phyloP scores from a whole-genome alignment of 2,888 invertebrate species.

The Oxyteleia sp. region DNA sequence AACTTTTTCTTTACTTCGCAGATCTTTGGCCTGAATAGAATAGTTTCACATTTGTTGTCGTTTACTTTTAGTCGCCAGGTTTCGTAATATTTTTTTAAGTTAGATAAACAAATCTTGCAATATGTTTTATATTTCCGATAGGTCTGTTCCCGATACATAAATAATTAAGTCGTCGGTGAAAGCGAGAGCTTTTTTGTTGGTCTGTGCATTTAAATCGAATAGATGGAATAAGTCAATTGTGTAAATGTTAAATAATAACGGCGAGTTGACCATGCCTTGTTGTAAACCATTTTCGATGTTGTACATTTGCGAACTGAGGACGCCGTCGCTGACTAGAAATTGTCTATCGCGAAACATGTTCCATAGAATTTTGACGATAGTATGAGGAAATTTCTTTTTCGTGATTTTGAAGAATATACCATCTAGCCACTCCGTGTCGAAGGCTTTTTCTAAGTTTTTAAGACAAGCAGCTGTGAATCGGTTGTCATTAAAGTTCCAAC shows the following conservation, averaged over 20 bases:
- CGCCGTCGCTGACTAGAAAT: neutral
- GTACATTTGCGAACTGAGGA: neutral
- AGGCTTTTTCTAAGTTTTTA: neutral
- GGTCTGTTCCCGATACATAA: neutral
- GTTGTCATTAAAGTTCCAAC: neutral
- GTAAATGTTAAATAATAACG: constrained; percentile 3
- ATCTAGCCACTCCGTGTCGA: neutral
- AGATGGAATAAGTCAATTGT: neutral
- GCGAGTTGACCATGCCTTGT: constrained; percentile 21
- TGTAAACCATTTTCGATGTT: constrained; percentile 3
- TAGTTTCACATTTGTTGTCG: constrained; percentile 13
- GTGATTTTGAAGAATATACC: neutral
- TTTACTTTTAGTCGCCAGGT: constrained; percentile 15
- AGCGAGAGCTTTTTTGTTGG: neutral
- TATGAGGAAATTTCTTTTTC: neutral
- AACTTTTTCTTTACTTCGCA: neutral
- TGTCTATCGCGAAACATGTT: neutral
- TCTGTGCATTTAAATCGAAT: neutral
- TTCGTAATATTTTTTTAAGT: neutral
- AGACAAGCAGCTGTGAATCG: neutral
- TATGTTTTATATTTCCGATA: neutral
- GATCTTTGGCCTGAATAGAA: constrained; percentile 15
- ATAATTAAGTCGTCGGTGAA: constrained; percentile 23
- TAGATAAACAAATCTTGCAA: constrained; percentile 5
- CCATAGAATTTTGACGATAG: neutral